Evolutionary conservation across 1,140 invertebrate genomes (phyloP), one percentile per base, ranked within the genome.

Genomic region (Drosophila dunni): DNA sequence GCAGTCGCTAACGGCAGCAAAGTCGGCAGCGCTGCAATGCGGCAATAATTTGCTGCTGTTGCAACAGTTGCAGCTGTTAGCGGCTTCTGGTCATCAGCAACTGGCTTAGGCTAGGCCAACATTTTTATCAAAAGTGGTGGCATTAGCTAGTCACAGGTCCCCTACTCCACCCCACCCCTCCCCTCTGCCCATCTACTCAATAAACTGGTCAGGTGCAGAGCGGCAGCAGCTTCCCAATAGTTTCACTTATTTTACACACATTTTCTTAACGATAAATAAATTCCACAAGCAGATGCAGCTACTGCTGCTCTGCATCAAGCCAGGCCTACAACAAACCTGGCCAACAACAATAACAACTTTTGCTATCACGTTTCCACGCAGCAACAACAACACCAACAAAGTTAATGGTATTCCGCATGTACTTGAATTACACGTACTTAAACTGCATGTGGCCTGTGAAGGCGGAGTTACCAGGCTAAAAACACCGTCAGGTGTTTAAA

Each of bases 221-320:
- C 56, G 50, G 60, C 44, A 53, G 61, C 73, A 65, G 54, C 83
- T 79, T 78, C 83, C 83, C 83, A 86, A 86, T 86, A 86, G 83
- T 86, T 86, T 86, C 83, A 86, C 83, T 86, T 86, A 86, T 86
- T 86, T 86, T 86, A 86, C 83, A 86, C 83, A 84, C 83, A 86
- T 86, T 86, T 74, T 86, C 83, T 86, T 82, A 88, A 88, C 83
- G 83, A 86, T 86, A 86, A 86, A 86, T 88, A 88, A 86, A 86
- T 86, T 88, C 83, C 83, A 82, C 83, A 82, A 88, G 83, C 83
- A 86, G 83, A 86, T 86, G 83, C 83, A 53, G 75, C 81, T 64
- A 42, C 75, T 66, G 61, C 61, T 63, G 61, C 61, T 63, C 69
- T 51, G 46, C 57, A 51, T 42, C 71, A 29, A 42, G 42, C 46